phyloP scores from a whole-genome alignment of 64 coral and sea anemone species.

The Pocillopora verrucosa region DNA sequence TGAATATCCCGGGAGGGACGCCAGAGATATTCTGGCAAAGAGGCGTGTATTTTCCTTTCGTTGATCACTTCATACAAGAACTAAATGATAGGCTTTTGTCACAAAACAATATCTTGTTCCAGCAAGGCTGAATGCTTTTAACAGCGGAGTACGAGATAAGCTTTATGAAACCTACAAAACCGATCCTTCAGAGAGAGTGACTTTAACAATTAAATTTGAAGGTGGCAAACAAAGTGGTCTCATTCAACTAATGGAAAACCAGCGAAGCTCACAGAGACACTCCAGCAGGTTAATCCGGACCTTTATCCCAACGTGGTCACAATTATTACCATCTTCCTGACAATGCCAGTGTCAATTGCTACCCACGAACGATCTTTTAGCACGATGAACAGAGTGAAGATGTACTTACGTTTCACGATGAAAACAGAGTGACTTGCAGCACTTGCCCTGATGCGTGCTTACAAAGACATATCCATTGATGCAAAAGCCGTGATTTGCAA shows the following conservation, averaged over 20 bases:
- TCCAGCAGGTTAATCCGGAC: background rate
- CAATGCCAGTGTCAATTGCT: background rate
- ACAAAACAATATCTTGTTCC: constrained; percentile 82
- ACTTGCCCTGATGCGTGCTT: constrained; percentile 63
- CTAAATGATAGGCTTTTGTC: constrained; percentile 80
- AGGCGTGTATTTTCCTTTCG: constrained; percentile 71
- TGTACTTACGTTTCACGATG: constrained; percentile 56
- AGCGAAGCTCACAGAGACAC: constrained; percentile 22
- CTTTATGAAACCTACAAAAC: constrained; percentile 76
- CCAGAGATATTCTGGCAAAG: constrained; percentile 82
- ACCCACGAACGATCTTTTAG: background rate
- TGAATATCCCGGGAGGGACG: constrained; percentile 70
- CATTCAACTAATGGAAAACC: constrained; percentile 36
- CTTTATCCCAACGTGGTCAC: constrained; percentile 6
- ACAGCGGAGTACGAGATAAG: constrained; percentile 65
- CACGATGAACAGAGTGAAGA: constrained; percentile 52
- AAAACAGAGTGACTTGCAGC: constrained; percentile 58
- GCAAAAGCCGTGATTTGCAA: constrained; percentile 56
- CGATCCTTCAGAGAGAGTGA: constrained; percentile 21
- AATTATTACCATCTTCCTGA: constrained; percentile 11
- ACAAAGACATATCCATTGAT: constrained; percentile 53
- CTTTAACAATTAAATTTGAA: constrained; percentile 26
- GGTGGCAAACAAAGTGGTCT: constrained; percentile 43
- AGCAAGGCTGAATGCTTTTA: constrained; percentile 68
- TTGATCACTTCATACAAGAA: constrained; percentile 82